Conservation (phyloP, 2,888 invertebrate genomes). For the Epirrita christyi region DNA sequence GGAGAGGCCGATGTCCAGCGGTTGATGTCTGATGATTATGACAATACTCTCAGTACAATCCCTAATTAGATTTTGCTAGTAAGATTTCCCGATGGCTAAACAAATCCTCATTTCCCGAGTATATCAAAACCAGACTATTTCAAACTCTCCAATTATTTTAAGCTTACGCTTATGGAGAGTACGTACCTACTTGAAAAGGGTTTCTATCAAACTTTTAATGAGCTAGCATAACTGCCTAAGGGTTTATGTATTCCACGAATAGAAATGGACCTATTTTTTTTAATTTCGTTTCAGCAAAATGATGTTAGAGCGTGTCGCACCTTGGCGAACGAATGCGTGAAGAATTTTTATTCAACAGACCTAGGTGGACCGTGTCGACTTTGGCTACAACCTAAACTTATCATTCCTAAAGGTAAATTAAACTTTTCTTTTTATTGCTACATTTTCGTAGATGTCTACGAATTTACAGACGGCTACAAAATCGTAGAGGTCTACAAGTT, state of each 20-base stretch:
- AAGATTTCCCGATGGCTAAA: no score
- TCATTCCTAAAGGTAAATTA: slow-evolving; percentile 53
- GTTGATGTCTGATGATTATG: no score
- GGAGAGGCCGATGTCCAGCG: no score
- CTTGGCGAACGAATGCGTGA: slow-evolving; percentile 65
- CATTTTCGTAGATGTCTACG: slow-evolving; percentile 9
- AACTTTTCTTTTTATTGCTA: slow-evolving; percentile 3
- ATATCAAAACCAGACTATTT: no score
- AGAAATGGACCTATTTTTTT: background rate
- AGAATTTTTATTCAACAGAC: slow-evolving; percentile 64
- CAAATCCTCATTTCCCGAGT: no score
- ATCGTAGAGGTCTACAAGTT: background rate
- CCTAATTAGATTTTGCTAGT: no score
- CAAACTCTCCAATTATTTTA: no score
- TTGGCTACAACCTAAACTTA: slow-evolving; percentile 63
- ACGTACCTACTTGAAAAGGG: no score
- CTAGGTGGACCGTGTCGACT: slow-evolving; percentile 69
- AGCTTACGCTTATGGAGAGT: no score
- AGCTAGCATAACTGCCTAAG: background rate
- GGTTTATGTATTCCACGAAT: slow-evolving; percentile 12
- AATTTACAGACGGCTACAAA: background rate
- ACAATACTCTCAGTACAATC: no score
- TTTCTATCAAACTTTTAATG: background rate
- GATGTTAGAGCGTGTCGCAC: slow-evolving; percentile 58
- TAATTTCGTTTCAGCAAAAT: slow-evolving; percentile 52